phyloP scores from a whole-genome alignment of 2,888 invertebrate species.

The Melanotus villosus region DNA sequence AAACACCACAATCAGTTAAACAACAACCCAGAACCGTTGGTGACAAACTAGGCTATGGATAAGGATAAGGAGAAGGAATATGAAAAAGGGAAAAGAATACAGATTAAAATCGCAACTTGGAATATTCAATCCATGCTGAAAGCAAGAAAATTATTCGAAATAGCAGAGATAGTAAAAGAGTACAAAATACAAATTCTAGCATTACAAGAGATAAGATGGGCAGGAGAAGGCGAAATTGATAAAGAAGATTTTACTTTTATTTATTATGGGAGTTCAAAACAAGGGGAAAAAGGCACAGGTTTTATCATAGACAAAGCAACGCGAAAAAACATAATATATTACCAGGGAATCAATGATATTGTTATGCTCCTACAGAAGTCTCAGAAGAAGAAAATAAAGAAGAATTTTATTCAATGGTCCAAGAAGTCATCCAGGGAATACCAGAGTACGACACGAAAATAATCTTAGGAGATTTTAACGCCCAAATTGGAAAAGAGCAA shows the following conservation, averaged over 20 bases:
- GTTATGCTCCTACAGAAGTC: neutral
- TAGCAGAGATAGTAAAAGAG: neutral
- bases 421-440: too few species aligned
- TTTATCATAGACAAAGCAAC: neutral
- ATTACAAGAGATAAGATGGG: conserved; percentile 1
- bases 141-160: neutral
- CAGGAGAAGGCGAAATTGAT: neutral
- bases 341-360: neutral
- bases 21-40: neutral
- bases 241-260: neutral
- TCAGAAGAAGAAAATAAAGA: too few species aligned
- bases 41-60: neutral
- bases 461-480: too few species aligned
- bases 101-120: neutral
- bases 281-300: neutral
- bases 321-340: neutral
- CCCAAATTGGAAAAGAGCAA: too few species aligned
- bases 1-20: neutral
- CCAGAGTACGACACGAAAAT: too few species aligned
- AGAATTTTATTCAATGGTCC: too few species aligned
- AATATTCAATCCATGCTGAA: neutral
- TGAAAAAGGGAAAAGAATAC: neutral
- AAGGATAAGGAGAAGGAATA: neutral
- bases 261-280: conserved; percentile 2
- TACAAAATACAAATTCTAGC: neutral